These are phyloP conservation scores for Anser cygnoides DNA, from an alignment of 2,113 vertebrate genomes.

Conservation along the genomic window DNA sequence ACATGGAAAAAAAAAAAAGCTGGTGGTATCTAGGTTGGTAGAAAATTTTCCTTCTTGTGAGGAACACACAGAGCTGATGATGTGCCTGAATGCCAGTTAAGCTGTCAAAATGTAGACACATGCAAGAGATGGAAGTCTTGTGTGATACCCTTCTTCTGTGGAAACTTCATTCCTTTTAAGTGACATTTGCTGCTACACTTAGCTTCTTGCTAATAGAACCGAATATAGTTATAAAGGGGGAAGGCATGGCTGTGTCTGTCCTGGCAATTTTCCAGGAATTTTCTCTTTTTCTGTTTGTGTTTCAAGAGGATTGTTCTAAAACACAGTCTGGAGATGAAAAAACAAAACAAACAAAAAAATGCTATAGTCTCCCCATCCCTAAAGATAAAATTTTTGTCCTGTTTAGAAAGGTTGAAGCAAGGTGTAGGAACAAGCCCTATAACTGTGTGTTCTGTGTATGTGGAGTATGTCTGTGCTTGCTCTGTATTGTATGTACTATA, in stretches of 20 bases:
- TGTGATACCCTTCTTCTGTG: background rate
- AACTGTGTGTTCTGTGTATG: accelerated
- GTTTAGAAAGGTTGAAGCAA: background rate
- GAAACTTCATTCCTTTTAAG: background rate
- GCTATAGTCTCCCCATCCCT: background rate
- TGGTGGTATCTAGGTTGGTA: background rate
- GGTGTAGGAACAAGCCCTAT: background rate
- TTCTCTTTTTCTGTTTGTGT: background rate
- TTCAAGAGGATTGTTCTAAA: background rate
- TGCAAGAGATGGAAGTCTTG: no score
- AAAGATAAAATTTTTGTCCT: background rate
- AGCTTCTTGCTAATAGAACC: background rate
- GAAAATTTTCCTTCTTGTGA: background rate
- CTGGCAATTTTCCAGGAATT: background rate
- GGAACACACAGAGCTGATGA: background rate
- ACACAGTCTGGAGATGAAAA: background rate
- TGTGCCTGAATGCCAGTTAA: background rate
- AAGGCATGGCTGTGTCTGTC: background rate
- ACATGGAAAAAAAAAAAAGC: background rate
- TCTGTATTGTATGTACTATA: background rate
- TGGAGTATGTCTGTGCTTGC: background rate
- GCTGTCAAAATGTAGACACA: background rate
- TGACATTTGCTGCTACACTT: accelerated
- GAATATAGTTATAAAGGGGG: background rate
- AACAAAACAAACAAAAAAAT: background rate